Percentiles rank a stretch among this genome's conserved stretches.
Evolutionary conservation across 2,797 vertebrate genomes (phyloP).

Genomic region (Setipinna tenuifilis): DNA sequence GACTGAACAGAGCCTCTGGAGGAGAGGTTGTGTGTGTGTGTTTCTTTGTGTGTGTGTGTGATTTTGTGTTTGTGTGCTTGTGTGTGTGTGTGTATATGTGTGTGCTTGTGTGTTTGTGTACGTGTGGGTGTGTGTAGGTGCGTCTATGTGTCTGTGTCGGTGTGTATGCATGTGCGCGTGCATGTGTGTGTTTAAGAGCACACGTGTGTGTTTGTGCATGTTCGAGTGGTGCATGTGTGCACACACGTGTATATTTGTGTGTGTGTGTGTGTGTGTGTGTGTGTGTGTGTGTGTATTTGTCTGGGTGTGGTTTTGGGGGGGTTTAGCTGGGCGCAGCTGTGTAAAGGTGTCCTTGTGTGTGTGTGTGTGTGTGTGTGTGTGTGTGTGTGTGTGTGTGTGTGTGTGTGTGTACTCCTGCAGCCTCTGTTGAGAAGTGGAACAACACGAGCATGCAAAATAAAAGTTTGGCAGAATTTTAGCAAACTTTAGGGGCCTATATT

Average conservation of each 20-base stretch:
- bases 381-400: slow-evolving; percentile 4
- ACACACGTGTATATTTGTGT: not conserved
- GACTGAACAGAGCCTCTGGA: slow-evolving; percentile 46
- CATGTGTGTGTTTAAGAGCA: no score
- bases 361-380: not conserved
- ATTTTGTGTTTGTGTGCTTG: no score
- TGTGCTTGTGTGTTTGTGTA: no score
- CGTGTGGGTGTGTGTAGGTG: not conserved
- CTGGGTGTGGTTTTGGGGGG: not conserved
- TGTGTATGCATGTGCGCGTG: not conserved
- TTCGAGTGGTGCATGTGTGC: no score
- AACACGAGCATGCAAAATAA: not conserved
- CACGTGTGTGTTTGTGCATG: no score
- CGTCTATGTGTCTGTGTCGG: not conserved
- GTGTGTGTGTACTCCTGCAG: not conserved
- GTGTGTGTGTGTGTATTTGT: not conserved
- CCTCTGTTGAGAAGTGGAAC: not conserved
- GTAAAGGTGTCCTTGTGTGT: not conserved
- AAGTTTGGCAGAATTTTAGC: not conserved
- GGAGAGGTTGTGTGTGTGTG: slow-evolving; percentile 18
- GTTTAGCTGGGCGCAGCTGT: not conserved
- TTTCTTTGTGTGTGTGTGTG: no score
- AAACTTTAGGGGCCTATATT: not conserved
- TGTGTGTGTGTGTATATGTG: no score
- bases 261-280: not conserved